These are phyloP conservation scores for Aphrocallistes beatrix DNA, from an alignment of 37 sponge, comb jelly and placozoan species.

Conservation along the genomic window DNA sequence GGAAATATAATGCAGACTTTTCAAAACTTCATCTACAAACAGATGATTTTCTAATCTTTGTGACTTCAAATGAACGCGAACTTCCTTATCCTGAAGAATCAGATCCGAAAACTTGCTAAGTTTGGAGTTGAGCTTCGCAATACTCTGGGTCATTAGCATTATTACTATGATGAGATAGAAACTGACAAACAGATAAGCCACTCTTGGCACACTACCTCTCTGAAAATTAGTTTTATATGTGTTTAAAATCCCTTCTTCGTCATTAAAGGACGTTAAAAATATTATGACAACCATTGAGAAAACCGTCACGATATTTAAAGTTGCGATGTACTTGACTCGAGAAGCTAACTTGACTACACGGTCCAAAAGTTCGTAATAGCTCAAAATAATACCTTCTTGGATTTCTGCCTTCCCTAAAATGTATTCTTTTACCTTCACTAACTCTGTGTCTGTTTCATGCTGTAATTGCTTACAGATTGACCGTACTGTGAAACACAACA, in stretches of 20 bases:
- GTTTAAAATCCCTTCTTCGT: background rate
- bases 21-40: background rate
- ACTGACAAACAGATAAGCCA: background rate
- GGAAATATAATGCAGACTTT: background rate
- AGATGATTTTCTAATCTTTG: background rate
- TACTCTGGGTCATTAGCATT: background rate
- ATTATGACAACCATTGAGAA: background rate
- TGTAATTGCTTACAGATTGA: background rate
- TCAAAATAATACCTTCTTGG: background rate
- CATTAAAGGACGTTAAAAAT: background rate
- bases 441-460: background rate
- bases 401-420: background rate
- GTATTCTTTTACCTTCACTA: background rate
- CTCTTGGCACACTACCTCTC: background rate
- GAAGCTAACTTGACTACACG: background rate
- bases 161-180: background rate
- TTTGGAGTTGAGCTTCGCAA: background rate
- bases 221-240: background rate
- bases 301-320: background rate
- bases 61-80: background rate
- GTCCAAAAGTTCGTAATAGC: background rate
- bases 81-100: background rate
- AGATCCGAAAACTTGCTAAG: background rate
- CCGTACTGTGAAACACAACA: background rate
- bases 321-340: background rate